Evolutionary conservation across 2,797 vertebrate species (phyloP).

Genomic region (Staurois parvus): DNA sequence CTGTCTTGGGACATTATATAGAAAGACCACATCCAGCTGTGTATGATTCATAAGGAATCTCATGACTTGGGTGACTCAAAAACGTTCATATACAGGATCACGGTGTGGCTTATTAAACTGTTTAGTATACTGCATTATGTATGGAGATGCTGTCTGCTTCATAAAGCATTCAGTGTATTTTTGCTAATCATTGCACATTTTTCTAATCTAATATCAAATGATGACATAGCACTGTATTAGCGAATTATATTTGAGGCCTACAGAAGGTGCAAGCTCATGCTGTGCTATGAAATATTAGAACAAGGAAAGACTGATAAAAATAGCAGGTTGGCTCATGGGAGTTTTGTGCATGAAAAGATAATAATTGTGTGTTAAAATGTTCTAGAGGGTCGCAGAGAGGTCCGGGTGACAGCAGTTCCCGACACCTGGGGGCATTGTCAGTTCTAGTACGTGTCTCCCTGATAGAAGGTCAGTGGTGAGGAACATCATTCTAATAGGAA

Average conservation of each 20-base stretch:
- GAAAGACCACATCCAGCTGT: background rate
- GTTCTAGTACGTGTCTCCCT: background rate
- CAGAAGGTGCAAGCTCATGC: constrained; percentile 8
- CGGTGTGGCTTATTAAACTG: background rate
- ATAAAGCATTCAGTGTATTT: background rate
- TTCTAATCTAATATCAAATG: constrained; percentile 2
- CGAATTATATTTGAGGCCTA: background rate
- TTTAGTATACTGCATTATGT: background rate
- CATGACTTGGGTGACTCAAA: background rate
- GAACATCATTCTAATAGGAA: constrained; percentile 10
- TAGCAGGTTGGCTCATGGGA: background rate
- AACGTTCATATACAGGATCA: too few relatives aligned
- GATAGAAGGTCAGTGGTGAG: background rate
- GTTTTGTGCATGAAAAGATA: background rate
- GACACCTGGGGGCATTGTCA: constrained; percentile 23
- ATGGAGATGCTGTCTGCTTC: too few relatives aligned
- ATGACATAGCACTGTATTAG: background rate
- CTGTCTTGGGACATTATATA: background rate
- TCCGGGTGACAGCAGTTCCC: background rate
- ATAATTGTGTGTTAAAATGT: background rate
- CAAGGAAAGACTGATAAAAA: background rate
- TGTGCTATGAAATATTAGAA: constrained; percentile 10
- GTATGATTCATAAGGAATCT: background rate
- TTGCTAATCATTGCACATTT: background rate
- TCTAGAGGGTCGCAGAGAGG: background rate